phyloP scores from a whole-genome alignment of 2,113 vertebrate species.

The Amphiprion ocellaris region DNA sequence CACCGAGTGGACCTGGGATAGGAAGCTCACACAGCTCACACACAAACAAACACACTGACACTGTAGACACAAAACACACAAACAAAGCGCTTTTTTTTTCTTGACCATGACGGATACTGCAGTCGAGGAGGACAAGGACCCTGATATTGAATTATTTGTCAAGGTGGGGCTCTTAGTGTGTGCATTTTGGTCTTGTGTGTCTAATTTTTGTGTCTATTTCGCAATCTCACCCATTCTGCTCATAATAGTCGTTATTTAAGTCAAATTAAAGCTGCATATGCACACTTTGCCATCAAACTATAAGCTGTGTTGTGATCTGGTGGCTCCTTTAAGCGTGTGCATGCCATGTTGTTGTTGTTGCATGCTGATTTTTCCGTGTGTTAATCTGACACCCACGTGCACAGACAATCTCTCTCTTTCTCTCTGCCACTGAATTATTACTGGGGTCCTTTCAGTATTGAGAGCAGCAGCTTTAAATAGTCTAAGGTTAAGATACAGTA shows the following conservation, averaged over 20 bases:
- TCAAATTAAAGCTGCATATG: background rate
- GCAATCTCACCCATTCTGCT: background rate
- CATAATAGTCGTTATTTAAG: background rate
- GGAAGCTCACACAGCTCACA: conserved; percentile 24
- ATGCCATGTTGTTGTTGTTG: conserved; percentile 76
- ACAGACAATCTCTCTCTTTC: conserved; percentile 70
- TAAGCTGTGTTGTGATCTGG: background rate
- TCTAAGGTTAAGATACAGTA: background rate
- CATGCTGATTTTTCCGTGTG: conserved; percentile 75
- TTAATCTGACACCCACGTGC: conserved; percentile 79
- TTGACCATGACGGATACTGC: conserved; percentile 73
- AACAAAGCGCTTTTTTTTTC: background rate
- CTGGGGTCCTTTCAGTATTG: conserved; percentile 54
- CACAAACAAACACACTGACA: conserved; percentile 27
- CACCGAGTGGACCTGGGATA: conserved; percentile 48
- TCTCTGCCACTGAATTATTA: conserved; percentile 73
- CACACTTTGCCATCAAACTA: background rate
- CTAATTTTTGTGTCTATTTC: background rate
- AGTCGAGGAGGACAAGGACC: conserved; percentile 77
- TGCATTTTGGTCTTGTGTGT: conserved; percentile 8
- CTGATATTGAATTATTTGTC: conserved; percentile 81
- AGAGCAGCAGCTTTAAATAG: conserved; percentile 41
- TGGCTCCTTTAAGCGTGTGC: conserved; percentile 54
- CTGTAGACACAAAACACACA: conserved; percentile 32
- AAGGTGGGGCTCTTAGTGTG: conserved; percentile 69